phyloP scores from a whole-genome alignment of 2,888 invertebrate genomes.

The Nymphalis c-album region DNA sequence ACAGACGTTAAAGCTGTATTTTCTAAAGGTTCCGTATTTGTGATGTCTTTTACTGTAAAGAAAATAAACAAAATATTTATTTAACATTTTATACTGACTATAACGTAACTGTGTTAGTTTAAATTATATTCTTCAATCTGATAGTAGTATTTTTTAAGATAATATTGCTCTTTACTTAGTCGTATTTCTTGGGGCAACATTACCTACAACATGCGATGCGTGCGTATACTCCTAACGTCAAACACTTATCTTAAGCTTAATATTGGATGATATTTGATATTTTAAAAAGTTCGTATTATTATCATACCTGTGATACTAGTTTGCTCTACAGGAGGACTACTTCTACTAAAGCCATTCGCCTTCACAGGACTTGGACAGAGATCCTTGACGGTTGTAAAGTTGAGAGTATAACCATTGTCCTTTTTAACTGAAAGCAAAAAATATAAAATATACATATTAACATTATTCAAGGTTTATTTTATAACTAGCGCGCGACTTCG shows the following conservation, averaged over 20 bases:
- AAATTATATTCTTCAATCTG: no score
- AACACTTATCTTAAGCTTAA: no score
- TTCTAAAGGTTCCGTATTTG: constrained; percentile 76
- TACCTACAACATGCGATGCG: no score
- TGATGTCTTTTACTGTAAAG: constrained; percentile 75
- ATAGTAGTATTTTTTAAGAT: no score
- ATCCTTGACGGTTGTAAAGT: constrained; percentile 76
- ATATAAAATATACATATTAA: background rate
- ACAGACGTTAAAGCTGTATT: constrained; percentile 75
- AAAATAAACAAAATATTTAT: constrained; percentile 8
- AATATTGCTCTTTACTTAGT: no score
- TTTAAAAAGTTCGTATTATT: background rate
- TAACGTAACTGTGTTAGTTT: no score
- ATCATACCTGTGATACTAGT: constrained; percentile 70
- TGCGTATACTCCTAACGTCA: no score
- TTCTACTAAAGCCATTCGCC: constrained; percentile 75
- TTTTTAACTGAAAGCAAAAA: constrained; percentile 70
- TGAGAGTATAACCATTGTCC: constrained; percentile 77
- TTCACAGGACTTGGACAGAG: constrained; percentile 78
- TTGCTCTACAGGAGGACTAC: constrained; percentile 75
- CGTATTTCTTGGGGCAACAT: no score
- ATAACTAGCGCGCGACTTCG: no score
- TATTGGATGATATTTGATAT: background rate
- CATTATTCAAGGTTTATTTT: background rate
- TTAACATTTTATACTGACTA: background rate